Evolutionary conservation across 2,888 invertebrate genomes (phyloP).

Genomic region (Epicampocera succincta): DNA sequence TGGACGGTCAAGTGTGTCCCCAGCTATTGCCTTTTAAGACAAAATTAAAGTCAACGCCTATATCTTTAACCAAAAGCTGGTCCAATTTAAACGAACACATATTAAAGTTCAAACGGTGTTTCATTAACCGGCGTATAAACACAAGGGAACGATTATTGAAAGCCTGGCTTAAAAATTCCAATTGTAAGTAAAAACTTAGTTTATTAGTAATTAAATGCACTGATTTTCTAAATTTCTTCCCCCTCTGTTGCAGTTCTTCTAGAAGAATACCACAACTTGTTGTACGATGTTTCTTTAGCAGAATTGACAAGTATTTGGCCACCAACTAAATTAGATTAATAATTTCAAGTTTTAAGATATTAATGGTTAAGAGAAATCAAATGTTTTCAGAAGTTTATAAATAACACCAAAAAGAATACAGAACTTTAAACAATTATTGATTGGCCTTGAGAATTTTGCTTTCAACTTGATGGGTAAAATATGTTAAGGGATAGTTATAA

Average conservation of each 20-base stretch:
- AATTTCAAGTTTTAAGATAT: not conserved
- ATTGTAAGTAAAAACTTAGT: conserved; percentile 87
- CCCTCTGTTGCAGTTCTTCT: conserved; percentile 83
- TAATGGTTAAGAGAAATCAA: not conserved
- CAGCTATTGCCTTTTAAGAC: conserved; percentile 86
- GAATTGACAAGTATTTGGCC: conserved; percentile 91
- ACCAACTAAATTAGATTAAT: conserved; percentile 81
- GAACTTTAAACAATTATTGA: not conserved
- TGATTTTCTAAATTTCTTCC: conserved; percentile 1
- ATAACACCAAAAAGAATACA: too few species aligned
- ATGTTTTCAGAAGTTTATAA: conserved; percentile 2
- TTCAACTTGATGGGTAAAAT: too few species aligned
- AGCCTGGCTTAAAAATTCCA: conserved; percentile 86
- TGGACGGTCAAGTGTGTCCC: conserved; percentile 90
- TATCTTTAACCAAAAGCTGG: conserved; percentile 94
- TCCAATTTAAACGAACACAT: conserved; percentile 92
- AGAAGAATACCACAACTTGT: conserved; percentile 78
- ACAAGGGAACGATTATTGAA: conserved; percentile 84
- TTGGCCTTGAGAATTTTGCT: too few species aligned
- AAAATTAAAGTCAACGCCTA: conserved; percentile 89
- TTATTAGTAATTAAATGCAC: not conserved
- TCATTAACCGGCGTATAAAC: conserved; percentile 86
- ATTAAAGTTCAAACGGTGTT: conserved; percentile 86
- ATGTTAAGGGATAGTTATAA: too few species aligned
- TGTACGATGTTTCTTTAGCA: conserved; percentile 76